Base-by-base conservation (phyloP, 2,888 invertebrate species). In the Cryptops parisi region DNA sequence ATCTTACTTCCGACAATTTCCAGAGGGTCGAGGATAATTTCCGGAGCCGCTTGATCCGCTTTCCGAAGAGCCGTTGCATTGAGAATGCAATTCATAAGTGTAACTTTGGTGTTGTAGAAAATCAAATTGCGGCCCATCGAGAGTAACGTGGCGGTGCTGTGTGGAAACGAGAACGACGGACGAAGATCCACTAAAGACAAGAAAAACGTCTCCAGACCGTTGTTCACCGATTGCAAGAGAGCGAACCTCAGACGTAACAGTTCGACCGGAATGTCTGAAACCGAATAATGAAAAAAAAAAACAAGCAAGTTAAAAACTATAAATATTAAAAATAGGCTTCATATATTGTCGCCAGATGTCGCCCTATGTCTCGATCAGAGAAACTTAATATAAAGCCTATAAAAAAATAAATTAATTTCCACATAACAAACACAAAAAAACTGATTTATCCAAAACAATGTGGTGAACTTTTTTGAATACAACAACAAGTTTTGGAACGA, bases 41-140 rank as follows among this genome's bases (percentile, higher is more conserved):
- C 68, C 2, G 68, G 68, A 0, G 67, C 66, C 9, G 68, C 64
- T 55, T 67, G 67, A 55, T 68, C 68, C 15, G 65, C 62, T 58
- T 66, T 66, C 40, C 68, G 56, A 55, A 64, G 61, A 15, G 65
- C 64, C 1, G 67, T 67, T 38, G 64, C 64, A 58, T 68, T 68
- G 23, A 68, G 58, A 26, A 67, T 60, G 26, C 65, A 56, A 57
- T 68, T 66, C 24, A 65, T 55, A n/a, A 67, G 58, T 40, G 61
- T 61, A 24, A 62, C 59, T 58, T 68, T 68, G 19, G 65, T 63
- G 58, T 68, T 66, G 48, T 65, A 67, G 57, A 67, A 67, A 17
- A 67, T 59, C 19, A 66, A 58, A 15, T 60, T 59, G 23, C 66
- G 57, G 12, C 63, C 58, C 44, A 58, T 57, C 22, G 64, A 58